phyloP scores from a whole-genome alignment of 2,797 vertebrate species.

The Pygocentrus nattereri region DNA sequence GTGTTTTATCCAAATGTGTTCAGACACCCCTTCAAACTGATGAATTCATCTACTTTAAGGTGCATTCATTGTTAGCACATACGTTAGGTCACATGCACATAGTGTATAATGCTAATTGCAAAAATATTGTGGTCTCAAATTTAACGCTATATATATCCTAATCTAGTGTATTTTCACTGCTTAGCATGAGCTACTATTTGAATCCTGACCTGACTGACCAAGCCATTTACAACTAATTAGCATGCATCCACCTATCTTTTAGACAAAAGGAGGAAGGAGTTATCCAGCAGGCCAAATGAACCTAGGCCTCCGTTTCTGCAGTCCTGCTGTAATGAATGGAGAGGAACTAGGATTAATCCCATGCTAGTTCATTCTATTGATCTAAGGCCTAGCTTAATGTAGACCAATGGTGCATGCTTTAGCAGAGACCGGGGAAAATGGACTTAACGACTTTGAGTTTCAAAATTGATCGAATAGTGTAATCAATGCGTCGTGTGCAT shows the following conservation, averaged over 20 bases:
- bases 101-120: too few species aligned
- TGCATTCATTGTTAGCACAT: too few species aligned
- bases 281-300: conserved; percentile 26
- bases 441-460: conserved; percentile 4
- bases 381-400: conserved; percentile 12
- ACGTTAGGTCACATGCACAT: too few species aligned
- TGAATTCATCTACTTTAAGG: too few species aligned
- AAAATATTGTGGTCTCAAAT: too few species aligned
- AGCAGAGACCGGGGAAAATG: conserved; percentile 10
- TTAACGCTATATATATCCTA: too few species aligned
- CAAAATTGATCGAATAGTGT: background rate
- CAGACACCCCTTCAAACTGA: too few species aligned
- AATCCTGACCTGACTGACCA: background rate
- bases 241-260: conserved; percentile 3
- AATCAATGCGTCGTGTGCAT: background rate
- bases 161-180: too few species aligned
- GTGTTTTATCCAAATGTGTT: too few species aligned
- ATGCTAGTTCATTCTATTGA: conserved; percentile 33
- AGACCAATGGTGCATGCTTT: conserved; percentile 5
- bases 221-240: background rate
- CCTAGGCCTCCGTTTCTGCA: background rate
- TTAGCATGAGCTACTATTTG: too few species aligned
- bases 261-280: conserved; percentile 1
- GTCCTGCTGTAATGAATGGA: conserved; percentile 41
- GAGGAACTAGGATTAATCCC: conserved; percentile 26